A percentile compares a stretch with the other conserved stretches of the same genome.
phyloP scores from a whole-genome alignment of 2,113 vertebrate species.

The Centrocercus urophasianus region DNA sequence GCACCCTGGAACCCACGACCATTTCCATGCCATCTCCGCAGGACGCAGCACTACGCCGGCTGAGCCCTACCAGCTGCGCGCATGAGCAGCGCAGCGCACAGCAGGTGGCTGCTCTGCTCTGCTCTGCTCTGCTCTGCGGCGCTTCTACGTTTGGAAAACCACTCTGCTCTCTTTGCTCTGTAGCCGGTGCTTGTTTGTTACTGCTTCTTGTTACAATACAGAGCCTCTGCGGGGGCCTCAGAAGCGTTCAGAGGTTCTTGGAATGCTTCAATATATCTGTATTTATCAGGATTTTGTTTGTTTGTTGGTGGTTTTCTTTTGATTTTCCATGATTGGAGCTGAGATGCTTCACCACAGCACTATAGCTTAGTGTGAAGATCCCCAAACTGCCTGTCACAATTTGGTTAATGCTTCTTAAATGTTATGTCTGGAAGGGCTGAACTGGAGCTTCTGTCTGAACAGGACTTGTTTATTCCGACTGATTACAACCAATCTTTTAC shows the following conservation, averaged over 20 bases:
- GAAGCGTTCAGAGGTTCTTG: accelerated
- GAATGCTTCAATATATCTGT: accelerated
- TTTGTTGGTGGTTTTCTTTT: background rate
- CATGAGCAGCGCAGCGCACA: background rate
- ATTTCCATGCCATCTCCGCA: accelerated
- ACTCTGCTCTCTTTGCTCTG: no score
- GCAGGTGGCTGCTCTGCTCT: background rate
- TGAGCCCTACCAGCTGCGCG: no score
- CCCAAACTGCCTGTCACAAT: background rate
- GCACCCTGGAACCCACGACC: background rate
- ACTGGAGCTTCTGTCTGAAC: background rate
- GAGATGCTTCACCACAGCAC: background rate
- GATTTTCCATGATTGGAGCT: background rate
- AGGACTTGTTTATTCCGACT: background rate
- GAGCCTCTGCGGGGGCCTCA: accelerated
- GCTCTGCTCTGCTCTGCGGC: background rate
- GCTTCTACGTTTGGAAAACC: background rate
- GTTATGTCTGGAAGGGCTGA: background rate
- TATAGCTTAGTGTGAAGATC: accelerated
- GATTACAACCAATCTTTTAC: background rate
- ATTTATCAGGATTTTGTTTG: background rate
- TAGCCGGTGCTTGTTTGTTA: background rate
- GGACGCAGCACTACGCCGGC: accelerated
- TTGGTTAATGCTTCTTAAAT: accelerated
- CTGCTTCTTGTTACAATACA: background rate